Evolutionary conservation across 53 echinoderm and acorn worm genomes (phyloP), one percentile per base, ranked within the genome.

Genomic region (Actinopyga echinites): DNA sequence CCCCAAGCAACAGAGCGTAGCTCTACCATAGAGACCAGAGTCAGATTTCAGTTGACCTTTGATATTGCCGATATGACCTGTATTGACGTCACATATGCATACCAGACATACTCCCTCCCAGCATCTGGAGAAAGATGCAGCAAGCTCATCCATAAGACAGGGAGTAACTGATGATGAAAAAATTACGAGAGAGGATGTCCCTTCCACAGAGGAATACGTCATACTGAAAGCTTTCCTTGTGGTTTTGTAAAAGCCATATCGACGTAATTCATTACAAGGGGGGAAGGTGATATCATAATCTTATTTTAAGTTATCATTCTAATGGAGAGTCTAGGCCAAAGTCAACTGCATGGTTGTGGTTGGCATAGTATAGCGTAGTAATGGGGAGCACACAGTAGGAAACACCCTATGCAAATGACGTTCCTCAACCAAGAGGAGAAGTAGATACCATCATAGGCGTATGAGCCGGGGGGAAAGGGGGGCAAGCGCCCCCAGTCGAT

Each of bases 61-160:
- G 49, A 19, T 55, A n/a, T 53, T 3, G 8, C 11, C 15, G 15
- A 52, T 53, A 30, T 31, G 77, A 77, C 77, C 77, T 31, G 77
- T 56, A 56, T 80, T 80, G 81, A 80, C 81, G 81, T 80, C 81
- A 80, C 63, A 62, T 40, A 37, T 35, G 45, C 81, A 80, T 80
- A 80, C 81, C 81, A 80, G 63, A 60, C 54, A 77, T 56, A 56
- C 23, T 77, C 2, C 77, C 22, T 24, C n/a, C 8, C 22, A 20
- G 71, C 30, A 33, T 35, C 28, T 20, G 5, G 11, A 65, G 30
- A 33, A 28, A 63, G 29, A 63, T 31, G 31, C 7, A 22, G 30
- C 21, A 63, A 68, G 68, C 68, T 20, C 68, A 68, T 68, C 68
- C 38, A 22, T 22, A 71, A 42, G 8, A 42, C 20, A 44, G 44